Base-by-base conservation (phyloP, 2,797 vertebrate genomes). In the Paedocypris micromegethes region DNA sequence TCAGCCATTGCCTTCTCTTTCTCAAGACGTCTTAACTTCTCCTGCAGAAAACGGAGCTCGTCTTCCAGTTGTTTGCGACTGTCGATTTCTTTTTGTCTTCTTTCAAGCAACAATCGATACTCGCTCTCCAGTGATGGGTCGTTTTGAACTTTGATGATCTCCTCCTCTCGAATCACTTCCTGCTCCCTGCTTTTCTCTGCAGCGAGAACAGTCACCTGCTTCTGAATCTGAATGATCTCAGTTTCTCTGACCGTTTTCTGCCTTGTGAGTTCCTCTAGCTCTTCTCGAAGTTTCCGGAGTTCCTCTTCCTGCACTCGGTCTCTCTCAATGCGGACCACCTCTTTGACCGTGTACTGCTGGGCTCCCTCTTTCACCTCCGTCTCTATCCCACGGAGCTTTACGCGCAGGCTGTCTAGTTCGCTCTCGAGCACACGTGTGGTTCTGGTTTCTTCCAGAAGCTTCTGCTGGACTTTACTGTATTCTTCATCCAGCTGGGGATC, bases 261-360 rank as follows among this genome's bases (percentile, higher is more conserved):
- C 73, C 94, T 87, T 77, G 85, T 89, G 43, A 98, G 81, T 46
- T 91, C 92, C 56, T 98, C 95, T 45, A 98, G 72, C 41, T 99
- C 92, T 54, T 94, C 95, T 45, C 88, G 88, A 42, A 99, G 91
- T 68, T 82, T 91, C 64, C 94, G 83, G 42, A 96, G 84, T 68
- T 96, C 92, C n/a, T 93, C 92, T 1, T 91, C 93, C 78, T 97
- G 96, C 23, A 82, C 88, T 23, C 88, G 89, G 71, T 99, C 96
- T 2, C 88, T 92, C 79, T 96, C 94, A 0, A 99, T 97, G 37
- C 96, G 91, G 52, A 99, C 79, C 1, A 99, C 96, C 74, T 99
- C 96, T 72, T 98, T 99, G 62, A 98, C 93, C 0, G 91, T 88
- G 2, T 94, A 99, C 73, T 98, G 92, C 83, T 96, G 94, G 2